phyloP scores from a whole-genome alignment of 1,140 invertebrate species.

The Drosophila watanabei region DNA sequence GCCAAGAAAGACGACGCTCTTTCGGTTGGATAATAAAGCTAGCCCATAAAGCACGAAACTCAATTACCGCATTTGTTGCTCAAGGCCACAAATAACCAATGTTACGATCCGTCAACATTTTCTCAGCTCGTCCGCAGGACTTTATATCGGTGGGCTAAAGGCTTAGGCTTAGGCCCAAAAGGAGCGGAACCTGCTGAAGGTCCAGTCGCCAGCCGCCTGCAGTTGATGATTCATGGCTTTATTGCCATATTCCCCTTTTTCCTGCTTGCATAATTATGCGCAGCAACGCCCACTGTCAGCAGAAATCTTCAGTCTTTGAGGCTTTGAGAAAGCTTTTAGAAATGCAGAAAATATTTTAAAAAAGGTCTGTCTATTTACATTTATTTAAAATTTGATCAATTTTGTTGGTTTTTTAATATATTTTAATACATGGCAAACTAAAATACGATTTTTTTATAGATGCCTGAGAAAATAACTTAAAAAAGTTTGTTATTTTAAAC shows the following conservation, averaged over 20 bases:
- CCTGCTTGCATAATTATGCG: conserved; percentile 79
- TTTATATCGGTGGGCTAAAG: no score
- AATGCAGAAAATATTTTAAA: background rate
- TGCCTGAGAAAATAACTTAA: no score
- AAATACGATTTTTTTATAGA: no score
- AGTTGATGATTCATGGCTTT: conserved; percentile 78
- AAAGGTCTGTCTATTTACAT: background rate
- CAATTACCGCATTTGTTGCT: conserved; percentile 82
- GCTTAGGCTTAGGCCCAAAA: background rate
- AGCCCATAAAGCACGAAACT: conserved; percentile 81
- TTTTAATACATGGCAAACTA: no score
- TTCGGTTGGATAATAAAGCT: conserved; percentile 63
- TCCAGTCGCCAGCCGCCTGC: conserved; percentile 40
- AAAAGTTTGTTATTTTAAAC: no score
- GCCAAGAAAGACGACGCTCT: no score
- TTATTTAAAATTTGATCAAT: no score
- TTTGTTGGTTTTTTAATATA: no score
- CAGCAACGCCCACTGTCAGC: conserved; percentile 81
- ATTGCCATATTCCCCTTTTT: conserved; percentile 53
- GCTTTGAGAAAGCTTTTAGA: background rate
- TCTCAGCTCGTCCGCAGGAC: conserved; percentile 37
- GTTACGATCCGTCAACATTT: conserved; percentile 83
- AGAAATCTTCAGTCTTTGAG: conserved; percentile 20
- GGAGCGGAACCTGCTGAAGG: conserved; percentile 5
- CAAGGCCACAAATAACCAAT: conserved; percentile 81